A percentile compares a stretch with the other conserved stretches of the same genome.
phyloP scores from a whole-genome alignment of 1,140 invertebrate genomes.

The Drosophila fuyamai region DNA sequence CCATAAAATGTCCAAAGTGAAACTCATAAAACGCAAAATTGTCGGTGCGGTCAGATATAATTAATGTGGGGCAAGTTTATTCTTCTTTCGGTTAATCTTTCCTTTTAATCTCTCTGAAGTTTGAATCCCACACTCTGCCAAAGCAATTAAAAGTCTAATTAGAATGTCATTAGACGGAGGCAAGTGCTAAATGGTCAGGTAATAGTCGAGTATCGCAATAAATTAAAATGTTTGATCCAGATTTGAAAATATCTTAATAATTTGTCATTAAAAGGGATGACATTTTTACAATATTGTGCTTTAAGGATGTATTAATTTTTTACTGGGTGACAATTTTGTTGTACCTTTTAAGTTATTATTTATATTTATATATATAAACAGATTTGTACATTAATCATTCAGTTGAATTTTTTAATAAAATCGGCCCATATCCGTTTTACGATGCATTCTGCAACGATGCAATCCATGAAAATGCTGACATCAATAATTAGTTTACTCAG shows the following conservation, averaged over 20 bases:
- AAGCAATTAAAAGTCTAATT: constrained; percentile 79
- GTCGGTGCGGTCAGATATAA: constrained; percentile 69
- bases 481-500: no score
- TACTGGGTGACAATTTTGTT: no score
- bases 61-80: constrained; percentile 72
- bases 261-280: constrained; percentile 2
- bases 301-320: no score
- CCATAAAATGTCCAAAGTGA: constrained; percentile 63
- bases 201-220: constrained; percentile 27
- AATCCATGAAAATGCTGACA: no score
- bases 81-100: constrained; percentile 31
- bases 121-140: constrained; percentile 19
- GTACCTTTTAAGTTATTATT: no score
- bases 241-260: constrained; percentile 19
- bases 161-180: constrained; percentile 63
- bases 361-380: no score
- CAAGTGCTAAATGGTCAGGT: constrained; percentile 58
- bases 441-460: no score
- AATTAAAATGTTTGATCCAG: constrained; percentile 37
- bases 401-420: no score
- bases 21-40: constrained; percentile 63
- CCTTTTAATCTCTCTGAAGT: constrained; percentile 54
- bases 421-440: no score
- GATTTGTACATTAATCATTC: no score
- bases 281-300: no score